phyloP scores from a whole-genome alignment of 2,888 invertebrate species.

The Mylabris sibirica region DNA sequence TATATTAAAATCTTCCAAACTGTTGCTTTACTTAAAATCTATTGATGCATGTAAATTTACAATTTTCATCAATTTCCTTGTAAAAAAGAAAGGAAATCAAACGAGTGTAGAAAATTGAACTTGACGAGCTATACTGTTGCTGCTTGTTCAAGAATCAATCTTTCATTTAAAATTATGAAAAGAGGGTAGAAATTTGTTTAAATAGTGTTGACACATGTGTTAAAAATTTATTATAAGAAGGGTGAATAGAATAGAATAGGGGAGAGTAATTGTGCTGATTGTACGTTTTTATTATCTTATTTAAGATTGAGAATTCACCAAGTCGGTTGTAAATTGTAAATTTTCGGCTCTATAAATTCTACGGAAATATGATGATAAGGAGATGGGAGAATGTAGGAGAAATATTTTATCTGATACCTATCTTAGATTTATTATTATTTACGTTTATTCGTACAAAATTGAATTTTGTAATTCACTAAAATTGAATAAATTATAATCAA shows the following conservation, averaged over 20 bases:
- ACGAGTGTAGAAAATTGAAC: neutral
- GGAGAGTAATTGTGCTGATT: neutral
- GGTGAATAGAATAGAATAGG: neutral
- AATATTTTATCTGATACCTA: neutral
- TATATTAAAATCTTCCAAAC: neutral
- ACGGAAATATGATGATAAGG: neutral
- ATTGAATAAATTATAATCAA: neutral
- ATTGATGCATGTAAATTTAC: neutral
- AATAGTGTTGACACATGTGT: neutral
- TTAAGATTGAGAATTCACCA: neutral
- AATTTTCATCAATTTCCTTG: neutral
- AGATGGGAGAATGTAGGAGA: neutral
- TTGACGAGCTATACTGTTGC: no score
- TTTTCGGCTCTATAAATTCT: neutral
- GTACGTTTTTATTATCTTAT: neutral
- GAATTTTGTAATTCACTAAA: neutral
- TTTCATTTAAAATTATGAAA: neutral
- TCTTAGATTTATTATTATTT: neutral
- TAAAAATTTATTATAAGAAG: neutral
- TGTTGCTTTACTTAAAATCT: constrained; percentile 1
- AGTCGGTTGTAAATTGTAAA: neutral
- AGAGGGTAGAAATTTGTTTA: neutral
- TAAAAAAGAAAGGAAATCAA: neutral
- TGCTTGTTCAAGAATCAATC: neutral
- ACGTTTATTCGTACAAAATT: neutral